Percentiles rank a stretch among this genome's conserved stretches.
These are phyloP conservation scores for Clarias laeviceps DNA, from an alignment of 2,797 vertebrate genomes.

Conservation along the genomic window DNA sequence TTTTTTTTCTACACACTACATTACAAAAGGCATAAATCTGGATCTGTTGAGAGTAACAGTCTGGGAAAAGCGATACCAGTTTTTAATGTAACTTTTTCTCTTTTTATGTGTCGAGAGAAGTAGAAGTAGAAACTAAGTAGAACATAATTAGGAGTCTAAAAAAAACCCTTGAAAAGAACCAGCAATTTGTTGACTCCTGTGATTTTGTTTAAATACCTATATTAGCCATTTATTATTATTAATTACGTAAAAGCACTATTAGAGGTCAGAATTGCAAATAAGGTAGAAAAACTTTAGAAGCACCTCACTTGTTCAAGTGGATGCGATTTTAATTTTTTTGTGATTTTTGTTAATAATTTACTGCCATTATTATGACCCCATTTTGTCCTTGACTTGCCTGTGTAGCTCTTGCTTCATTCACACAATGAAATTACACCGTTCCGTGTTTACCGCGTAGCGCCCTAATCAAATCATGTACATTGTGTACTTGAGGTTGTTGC, in stretches of 20 bases:
- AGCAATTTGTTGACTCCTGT: background rate
- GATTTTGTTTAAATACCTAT: background rate
- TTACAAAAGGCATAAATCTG: too few species aligned
- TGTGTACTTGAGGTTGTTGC: slow-evolving; percentile 39
- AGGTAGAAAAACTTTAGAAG: background rate
- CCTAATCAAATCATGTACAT: slow-evolving; percentile 53
- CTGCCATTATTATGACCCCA: background rate
- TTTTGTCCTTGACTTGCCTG: slow-evolving; percentile 19
- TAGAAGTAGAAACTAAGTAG: background rate
- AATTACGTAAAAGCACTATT: background rate
- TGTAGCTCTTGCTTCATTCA: slow-evolving; percentile 25
- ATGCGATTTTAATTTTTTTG: background rate
- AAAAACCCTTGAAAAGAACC: background rate
- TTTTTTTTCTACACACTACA: background rate
- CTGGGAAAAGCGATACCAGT: background rate
- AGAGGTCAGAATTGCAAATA: background rate
- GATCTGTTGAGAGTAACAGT: background rate
- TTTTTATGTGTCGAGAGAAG: background rate
- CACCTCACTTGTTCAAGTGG: background rate
- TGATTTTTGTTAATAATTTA: background rate
- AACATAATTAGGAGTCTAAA: background rate
- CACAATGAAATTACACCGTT: slow-evolving; percentile 41
- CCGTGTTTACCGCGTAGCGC: slow-evolving; percentile 38
- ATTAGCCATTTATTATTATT: background rate
- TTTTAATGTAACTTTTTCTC: background rate